phyloP scores from a whole-genome alignment of 2,113 vertebrate genomes.

The Stigmatopora argus region DNA sequence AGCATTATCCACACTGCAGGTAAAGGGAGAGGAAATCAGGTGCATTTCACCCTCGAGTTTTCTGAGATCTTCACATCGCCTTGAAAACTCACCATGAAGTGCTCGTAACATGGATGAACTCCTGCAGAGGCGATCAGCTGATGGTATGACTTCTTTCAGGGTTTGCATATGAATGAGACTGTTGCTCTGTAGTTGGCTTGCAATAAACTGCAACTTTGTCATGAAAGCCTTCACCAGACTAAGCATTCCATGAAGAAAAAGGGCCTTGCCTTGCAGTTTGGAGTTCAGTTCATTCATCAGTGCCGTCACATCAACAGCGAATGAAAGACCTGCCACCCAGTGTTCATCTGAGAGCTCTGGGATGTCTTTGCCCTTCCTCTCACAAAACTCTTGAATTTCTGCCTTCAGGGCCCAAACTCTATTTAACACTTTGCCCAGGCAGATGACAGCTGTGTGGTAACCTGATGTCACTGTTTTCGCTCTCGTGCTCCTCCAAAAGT shows the following conservation, averaged over 20 bases:
- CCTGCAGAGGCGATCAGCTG: too few relatives aligned
- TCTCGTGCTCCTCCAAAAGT: conserved; percentile 17
- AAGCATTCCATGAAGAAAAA: conserved; percentile 41
- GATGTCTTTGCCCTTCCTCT: conserved; percentile 27
- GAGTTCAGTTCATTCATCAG: conserved; percentile 41
- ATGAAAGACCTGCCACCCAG: conserved; percentile 32
- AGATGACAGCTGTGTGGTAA: conserved; percentile 24
- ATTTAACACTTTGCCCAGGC: conserved; percentile 18
- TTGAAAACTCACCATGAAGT: background rate
- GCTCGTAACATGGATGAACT: background rate
- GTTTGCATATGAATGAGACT: too few relatives aligned
- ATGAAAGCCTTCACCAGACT: too few relatives aligned
- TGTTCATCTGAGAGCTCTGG: conserved; percentile 1
- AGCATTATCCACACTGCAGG: conserved; percentile 32
- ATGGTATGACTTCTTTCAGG: too few relatives aligned
- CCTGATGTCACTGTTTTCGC: conserved; percentile 10
- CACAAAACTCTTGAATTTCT: conserved; percentile 30
- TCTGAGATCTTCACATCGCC: background rate
- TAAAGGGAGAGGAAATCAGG: conserved; percentile 6
- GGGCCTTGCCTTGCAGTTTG: conserved; percentile 35
- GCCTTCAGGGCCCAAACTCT: conserved; percentile 5
- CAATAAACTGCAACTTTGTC: too few relatives aligned
- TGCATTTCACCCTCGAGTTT: background rate
- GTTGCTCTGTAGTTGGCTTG: too few relatives aligned
- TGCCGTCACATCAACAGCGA: conserved; percentile 17